These are phyloP conservation scores for Xestia sexstrigata DNA, from an alignment of 2,888 invertebrate species.

Conservation along the genomic window DNA sequence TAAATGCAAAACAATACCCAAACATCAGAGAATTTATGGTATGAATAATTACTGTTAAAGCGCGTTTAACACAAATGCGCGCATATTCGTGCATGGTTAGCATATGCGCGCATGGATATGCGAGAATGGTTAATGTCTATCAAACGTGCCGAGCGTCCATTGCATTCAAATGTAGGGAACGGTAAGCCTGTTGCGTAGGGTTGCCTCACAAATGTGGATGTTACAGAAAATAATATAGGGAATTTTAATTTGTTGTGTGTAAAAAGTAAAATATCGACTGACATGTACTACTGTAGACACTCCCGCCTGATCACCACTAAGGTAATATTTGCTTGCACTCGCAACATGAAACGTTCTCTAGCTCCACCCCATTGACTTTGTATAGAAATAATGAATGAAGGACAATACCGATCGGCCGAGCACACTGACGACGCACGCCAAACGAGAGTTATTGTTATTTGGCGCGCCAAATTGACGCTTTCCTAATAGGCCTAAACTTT, in stretches of 20 bases:
- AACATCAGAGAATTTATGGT: conserved; percentile 43
- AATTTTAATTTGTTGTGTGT: neutral
- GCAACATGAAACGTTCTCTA: no score
- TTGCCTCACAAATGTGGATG: conserved; percentile 5
- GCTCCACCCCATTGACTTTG: no score
- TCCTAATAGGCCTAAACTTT: no score
- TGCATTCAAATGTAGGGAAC: conserved; percentile 60
- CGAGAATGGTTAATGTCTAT: conserved; percentile 61
- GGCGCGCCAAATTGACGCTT: no score
- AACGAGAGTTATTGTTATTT: no score
- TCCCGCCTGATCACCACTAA: no score
- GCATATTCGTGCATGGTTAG: conserved; percentile 43
- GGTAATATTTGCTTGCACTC: no score
- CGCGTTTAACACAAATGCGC: conserved; percentile 48
- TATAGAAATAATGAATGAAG: no score
- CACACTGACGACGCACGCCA: no score
- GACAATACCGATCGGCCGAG: no score
- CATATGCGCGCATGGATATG: conserved; percentile 53
- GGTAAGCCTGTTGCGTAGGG: conserved; percentile 56
- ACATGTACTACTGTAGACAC: no score
- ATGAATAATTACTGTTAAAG: conserved; percentile 51
- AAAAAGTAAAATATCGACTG: no score
- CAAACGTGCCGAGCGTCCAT: conserved; percentile 57
- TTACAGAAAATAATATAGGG: neutral
- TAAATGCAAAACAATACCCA: conserved; percentile 45